Conservation (phyloP, 92 coral and sea anemone species). For the Montipora capitata region DNA sequence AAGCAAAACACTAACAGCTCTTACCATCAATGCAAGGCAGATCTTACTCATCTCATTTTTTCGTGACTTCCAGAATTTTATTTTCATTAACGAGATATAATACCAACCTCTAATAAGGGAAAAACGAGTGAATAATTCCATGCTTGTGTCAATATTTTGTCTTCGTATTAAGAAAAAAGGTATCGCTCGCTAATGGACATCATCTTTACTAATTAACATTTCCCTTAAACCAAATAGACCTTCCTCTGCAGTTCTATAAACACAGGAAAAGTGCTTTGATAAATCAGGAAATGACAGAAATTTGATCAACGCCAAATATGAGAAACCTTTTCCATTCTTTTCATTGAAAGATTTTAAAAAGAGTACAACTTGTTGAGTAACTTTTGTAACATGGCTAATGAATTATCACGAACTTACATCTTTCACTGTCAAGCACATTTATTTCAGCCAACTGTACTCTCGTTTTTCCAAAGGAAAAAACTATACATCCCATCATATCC, state of each 20-base stretch:
- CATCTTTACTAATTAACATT: slow-evolving; percentile 30
- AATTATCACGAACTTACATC: background rate
- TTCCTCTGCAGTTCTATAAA: background rate
- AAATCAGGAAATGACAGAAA: background rate
- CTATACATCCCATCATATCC: no score
- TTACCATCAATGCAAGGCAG: background rate
- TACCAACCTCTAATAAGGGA: slow-evolving; percentile 11
- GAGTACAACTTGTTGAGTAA: background rate
- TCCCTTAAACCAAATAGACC: background rate
- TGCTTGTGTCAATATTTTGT: slow-evolving; percentile 51
- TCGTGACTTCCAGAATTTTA: slow-evolving; percentile 29
- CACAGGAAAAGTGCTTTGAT: background rate
- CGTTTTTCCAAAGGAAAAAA: background rate
- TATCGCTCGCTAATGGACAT: slow-evolving; percentile 42
- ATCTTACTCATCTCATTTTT: background rate
- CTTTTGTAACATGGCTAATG: background rate
- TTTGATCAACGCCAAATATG: background rate
- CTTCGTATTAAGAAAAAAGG: slow-evolving; percentile 10
- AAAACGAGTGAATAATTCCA: slow-evolving; percentile 6
- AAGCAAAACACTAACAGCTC: background rate
- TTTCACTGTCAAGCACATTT: background rate
- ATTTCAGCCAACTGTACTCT: slow-evolving; percentile 11
- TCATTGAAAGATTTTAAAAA: slow-evolving; percentile 12
- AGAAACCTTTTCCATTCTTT: background rate
- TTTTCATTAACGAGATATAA: slow-evolving; percentile 16